These are phyloP conservation scores for Lissonota sp. DNA, from an alignment of 2,888 invertebrate species.

Conservation along the genomic window DNA sequence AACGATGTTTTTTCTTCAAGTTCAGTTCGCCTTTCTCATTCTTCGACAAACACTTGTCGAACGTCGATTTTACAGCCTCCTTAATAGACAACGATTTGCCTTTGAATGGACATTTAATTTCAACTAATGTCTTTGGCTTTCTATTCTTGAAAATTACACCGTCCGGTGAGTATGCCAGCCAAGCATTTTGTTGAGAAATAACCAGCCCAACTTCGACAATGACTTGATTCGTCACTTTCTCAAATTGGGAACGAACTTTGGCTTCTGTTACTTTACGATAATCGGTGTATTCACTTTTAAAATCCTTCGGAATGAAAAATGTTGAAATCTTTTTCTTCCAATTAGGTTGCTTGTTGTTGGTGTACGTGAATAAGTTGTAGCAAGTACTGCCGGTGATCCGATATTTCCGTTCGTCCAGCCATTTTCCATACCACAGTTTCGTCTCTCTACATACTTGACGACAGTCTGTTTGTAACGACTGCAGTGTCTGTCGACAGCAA, in stretches of 20 bases:
- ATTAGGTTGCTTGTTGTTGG: slow-evolving; percentile 65
- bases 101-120: slow-evolving; percentile 71
- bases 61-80: slow-evolving; percentile 48
- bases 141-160: slow-evolving; percentile 66
- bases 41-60: slow-evolving; percentile 50
- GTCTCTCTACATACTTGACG: slow-evolving; percentile 31
- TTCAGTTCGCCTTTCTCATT: slow-evolving; percentile 33
- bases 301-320: slow-evolving; percentile 56
- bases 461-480: slow-evolving; percentile 22
- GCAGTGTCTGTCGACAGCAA: slow-evolving; percentile 27
- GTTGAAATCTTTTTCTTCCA: slow-evolving; percentile 63
- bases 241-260: slow-evolving; percentile 61
- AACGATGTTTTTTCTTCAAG: slow-evolving; percentile 57
- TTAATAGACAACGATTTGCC: slow-evolving; percentile 62
- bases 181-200: slow-evolving; percentile 66
- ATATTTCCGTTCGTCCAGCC: slow-evolving; percentile 59
- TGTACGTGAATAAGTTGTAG: slow-evolving; percentile 67
- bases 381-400: slow-evolving; percentile 66
- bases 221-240: slow-evolving; percentile 30
- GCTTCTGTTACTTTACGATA: slow-evolving; percentile 65
- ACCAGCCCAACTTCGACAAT: slow-evolving; percentile 67
- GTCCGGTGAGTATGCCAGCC: slow-evolving; percentile 70
- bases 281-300: slow-evolving; percentile 60
- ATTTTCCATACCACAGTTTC: slow-evolving; percentile 44
- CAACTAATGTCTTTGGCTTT: slow-evolving; percentile 66